A percentile compares a stretch with the other conserved stretches of the same genome.
Conservation (phyloP, 2,797 vertebrate species). For the Microctenopoma lineatum region DNA sequence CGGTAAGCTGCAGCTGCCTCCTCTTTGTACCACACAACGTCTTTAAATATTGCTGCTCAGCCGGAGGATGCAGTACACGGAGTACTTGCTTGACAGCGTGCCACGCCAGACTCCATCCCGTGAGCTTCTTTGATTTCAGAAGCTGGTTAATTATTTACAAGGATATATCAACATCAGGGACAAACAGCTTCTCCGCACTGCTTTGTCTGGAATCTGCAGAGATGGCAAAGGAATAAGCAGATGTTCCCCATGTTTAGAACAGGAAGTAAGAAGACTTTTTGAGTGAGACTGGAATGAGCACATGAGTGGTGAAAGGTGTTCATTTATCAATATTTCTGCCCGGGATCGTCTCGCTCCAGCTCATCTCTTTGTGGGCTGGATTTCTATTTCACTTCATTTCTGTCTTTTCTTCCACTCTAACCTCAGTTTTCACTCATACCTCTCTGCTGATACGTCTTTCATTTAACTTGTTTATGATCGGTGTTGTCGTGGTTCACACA, state of each 20-base stretch:
- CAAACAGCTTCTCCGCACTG: slow-evolving; percentile 30
- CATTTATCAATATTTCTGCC: slow-evolving; percentile 35
- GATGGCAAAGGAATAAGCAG: slow-evolving; percentile 16
- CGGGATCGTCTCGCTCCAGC: slow-evolving; percentile 9
- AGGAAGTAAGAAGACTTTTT: slow-evolving; percentile 3
- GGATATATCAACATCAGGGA: slow-evolving; percentile 32
- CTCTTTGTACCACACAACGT: background rate
- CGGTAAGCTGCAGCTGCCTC: background rate
- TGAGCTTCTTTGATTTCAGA: slow-evolving; percentile 52
- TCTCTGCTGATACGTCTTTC: slow-evolving; percentile 16
- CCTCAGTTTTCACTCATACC: slow-evolving; percentile 28
- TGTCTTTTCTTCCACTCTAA: slow-evolving; percentile 12
- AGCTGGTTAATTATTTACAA: slow-evolving; percentile 56
- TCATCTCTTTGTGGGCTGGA: background rate
- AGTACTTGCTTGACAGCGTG: slow-evolving; percentile 15
- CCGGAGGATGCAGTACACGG: slow-evolving; percentile 9
- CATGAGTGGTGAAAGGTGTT: slow-evolving; percentile 28
- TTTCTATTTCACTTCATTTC: slow-evolving; percentile 25
- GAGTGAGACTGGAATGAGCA: background rate
- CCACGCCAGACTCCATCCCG: slow-evolving; percentile 21
- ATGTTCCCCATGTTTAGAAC: slow-evolving; percentile 24
- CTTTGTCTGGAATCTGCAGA: slow-evolving; percentile 35
- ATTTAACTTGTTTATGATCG: slow-evolving; percentile 30
- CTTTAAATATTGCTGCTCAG: slow-evolving; percentile 4
- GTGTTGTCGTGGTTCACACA: slow-evolving; percentile 26